phyloP scores from a whole-genome alignment of 1,140 invertebrate genomes.

The Anoplophora glabripennis region DNA sequence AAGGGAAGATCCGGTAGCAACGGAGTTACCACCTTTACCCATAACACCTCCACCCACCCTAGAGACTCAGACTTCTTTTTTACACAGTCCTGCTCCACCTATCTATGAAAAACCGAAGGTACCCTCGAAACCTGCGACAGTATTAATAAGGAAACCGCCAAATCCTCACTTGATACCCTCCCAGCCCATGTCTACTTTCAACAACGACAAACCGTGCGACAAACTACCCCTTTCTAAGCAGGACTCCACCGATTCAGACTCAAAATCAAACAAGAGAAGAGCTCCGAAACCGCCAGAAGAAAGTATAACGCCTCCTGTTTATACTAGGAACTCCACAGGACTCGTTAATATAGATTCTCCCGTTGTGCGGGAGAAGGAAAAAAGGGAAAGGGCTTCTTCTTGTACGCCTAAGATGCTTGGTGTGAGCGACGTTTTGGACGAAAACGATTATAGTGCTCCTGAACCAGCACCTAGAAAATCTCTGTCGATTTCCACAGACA shows the following conservation, averaged over 20 bases:
- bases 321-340: slow-evolving; percentile 16
- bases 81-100: slow-evolving; percentile 56
- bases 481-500: slow-evolving; percentile 71
- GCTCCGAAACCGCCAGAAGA: slow-evolving; percentile 66
- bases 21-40: slow-evolving; percentile 62
- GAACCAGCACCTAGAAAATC: slow-evolving; percentile 65
- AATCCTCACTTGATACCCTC: slow-evolving; percentile 37
- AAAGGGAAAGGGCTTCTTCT: slow-evolving; percentile 60
- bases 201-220: slow-evolving; percentile 26
- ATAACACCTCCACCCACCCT: slow-evolving; percentile 59
- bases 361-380: slow-evolving; percentile 71
- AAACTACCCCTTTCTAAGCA: slow-evolving; percentile 54
- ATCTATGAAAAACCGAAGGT: slow-evolving; percentile 63
- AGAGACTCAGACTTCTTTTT: slow-evolving; percentile 61
- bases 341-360: slow-evolving; percentile 61
- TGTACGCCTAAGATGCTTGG: slow-evolving; percentile 59
- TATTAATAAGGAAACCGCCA: slow-evolving; percentile 34
- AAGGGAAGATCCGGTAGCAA: slow-evolving; percentile 71
- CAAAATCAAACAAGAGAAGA: slow-evolving; percentile 50
- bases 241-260: slow-evolving; percentile 49
- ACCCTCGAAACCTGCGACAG: slow-evolving; percentile 57
- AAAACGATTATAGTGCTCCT: slow-evolving; percentile 49
- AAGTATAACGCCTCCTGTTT: slow-evolving; percentile 23
- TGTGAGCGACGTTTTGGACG: slow-evolving; percentile 5
- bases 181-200: slow-evolving; percentile 42